Evolutionary conservation across 2,113 vertebrate species (phyloP), one percentile per base, ranked within the genome.

Genomic region (Ameiurus melas): DNA sequence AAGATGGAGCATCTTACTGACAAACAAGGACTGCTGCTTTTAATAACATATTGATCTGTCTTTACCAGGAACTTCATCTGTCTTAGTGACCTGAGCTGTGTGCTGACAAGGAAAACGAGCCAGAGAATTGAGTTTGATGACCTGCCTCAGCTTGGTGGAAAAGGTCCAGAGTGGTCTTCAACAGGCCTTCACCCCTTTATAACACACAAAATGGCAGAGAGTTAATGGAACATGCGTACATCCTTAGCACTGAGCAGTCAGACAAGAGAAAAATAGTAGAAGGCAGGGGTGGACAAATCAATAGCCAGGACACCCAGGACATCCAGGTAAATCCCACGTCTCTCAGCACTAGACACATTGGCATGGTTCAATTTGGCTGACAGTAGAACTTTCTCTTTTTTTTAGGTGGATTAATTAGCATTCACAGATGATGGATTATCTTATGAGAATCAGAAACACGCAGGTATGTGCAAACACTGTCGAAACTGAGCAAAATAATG

Each of bases 131-230:
- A 90, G 53, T 33, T 62, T 6, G 47, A 60, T 43, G 22, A 36
- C 88, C 36, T 97, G 99, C 98, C 97, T 99, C 97, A 73, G 97
- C 96, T 91, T 98, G 97, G 92, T 97, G 96, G 94, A 98, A 98
- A 92, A 99, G 95, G 94, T 99, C 97, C 89, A 97, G 95, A 13
- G 97, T 99, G 78, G 97, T 98, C 95, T 98, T 99, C 92, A 99
- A 94, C 85, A 99, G 96, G 64, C 98, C 98, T 92, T 99, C 98
- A 90, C 98, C 97, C 94, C 98, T 99, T 92, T 89, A 93, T 87
- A 89, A 93, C 92, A 94, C 75, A 94, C 91, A 87, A 51, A 92
- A 88, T n/a, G 19, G 14, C 39, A 16, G 36, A 60, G 19, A 8
- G 36, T 70, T 81, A 33, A 77, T 51, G 19, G 20, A 70, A 71